Evolutionary conservation across 2,113 vertebrate species (phyloP).

Genomic region (Mungos mungo): DNA sequence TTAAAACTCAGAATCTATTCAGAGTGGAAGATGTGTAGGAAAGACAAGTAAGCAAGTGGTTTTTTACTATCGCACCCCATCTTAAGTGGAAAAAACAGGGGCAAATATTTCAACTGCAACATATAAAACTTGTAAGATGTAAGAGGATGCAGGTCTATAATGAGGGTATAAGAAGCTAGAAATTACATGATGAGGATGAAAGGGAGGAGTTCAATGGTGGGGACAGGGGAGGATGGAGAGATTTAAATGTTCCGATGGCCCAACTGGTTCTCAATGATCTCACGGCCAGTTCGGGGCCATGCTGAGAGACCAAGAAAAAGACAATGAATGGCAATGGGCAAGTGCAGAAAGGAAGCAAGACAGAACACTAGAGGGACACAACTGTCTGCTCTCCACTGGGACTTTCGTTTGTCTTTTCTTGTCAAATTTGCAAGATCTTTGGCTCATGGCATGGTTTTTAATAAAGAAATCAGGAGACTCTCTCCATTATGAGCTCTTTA

Average conservation of each 20-base stretch:
- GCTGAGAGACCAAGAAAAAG: not conserved
- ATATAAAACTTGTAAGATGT: not conserved
- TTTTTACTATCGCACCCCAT: not conserved
- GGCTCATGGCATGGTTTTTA: not conserved
- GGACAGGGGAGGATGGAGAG: not conserved
- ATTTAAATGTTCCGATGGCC: not conserved
- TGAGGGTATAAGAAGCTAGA: not conserved
- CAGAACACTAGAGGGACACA: not conserved
- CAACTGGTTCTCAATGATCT: not conserved
- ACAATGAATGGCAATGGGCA: fast-evolving
- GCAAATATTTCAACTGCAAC: not conserved
- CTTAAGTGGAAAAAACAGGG: not conserved
- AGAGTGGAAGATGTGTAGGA: not conserved
- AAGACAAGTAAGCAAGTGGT: not conserved
- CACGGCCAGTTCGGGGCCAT: not conserved
- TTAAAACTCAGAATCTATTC: not conserved
- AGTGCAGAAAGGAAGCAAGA: not conserved
- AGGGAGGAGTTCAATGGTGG: not conserved
- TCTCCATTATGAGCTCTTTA: not conserved
- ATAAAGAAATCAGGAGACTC: not conserved
- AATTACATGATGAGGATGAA: not conserved
- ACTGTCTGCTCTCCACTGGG: not conserved
- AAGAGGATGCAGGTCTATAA: not conserved
- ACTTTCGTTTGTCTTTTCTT: not conserved
- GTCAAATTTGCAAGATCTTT: not conserved